Evolutionary conservation across 2,797 vertebrate genomes (phyloP).

Genomic region (Pangasius larnaudii): DNA sequence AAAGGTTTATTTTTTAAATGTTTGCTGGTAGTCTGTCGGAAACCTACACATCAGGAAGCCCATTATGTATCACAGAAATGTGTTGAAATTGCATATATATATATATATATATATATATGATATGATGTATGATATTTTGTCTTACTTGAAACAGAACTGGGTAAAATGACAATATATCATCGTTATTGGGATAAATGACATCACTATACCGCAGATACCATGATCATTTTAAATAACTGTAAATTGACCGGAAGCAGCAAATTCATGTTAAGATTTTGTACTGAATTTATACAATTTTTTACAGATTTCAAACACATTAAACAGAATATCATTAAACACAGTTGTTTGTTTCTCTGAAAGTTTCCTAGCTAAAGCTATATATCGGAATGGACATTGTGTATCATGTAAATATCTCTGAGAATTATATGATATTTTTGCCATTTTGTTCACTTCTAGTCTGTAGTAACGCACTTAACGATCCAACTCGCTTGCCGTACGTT

Average conservation of each 20-base stretch:
- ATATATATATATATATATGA: too few relatives aligned
- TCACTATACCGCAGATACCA: background rate
- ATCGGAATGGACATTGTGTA: background rate
- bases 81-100: background rate
- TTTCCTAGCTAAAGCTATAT: background rate
- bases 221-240: too few relatives aligned
- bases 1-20: background rate
- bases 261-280: too few relatives aligned
- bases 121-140: background rate
- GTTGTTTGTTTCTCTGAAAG: too few relatives aligned
- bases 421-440: background rate
- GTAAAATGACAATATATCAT: too few relatives aligned
- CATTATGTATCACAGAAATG: background rate
- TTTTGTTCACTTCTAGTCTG: background rate
- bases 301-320: too few relatives aligned
- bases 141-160: background rate
- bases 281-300: too few relatives aligned
- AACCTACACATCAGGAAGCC: background rate
- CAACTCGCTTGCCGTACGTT: fast-evolving
- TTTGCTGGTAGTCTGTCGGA: background rate
- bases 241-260: background rate
- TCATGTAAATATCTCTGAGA: background rate
- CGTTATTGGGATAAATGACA: too few relatives aligned
- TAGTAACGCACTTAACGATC: background rate
- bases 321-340: too few relatives aligned